Evolutionary conservation across 1,140 invertebrate species (phyloP).

Genomic region (Scaptomyza hsui): DNA sequence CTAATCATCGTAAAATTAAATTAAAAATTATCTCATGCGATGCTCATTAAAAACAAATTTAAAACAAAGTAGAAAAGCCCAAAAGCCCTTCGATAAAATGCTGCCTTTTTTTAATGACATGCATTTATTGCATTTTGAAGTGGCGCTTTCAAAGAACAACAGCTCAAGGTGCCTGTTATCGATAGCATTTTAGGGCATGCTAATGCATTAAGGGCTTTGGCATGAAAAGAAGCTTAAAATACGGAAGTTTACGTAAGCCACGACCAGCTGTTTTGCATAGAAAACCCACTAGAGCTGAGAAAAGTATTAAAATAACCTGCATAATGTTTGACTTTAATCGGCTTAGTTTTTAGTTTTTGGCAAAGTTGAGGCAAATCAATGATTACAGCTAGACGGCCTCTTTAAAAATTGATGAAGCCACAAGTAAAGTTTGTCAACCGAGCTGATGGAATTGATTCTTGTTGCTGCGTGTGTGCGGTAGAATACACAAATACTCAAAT

Average conservation of each 20-base stretch:
- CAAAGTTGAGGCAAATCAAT: constrained; percentile 48
- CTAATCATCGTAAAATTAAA: constrained; percentile 15
- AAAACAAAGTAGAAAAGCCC: constrained; percentile 1
- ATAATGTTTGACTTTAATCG: constrained; percentile 49
- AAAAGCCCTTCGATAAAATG: constrained; percentile 3
- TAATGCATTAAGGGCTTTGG: constrained; percentile 21
- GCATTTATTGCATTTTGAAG: constrained; percentile 29
- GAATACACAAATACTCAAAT: constrained; percentile 15
- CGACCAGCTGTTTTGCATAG: constrained; percentile 36
- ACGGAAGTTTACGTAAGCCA: constrained; percentile 3
- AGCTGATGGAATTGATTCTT: neutral
- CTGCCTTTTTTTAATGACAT: constrained; percentile 26
- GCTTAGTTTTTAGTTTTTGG: constrained; percentile 37
- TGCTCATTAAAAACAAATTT: constrained; percentile 26
- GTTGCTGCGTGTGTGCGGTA: constrained; percentile 1
- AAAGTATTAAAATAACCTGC: constrained; percentile 10
- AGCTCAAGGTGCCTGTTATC: constrained; percentile 12
- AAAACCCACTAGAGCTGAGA: constrained; percentile 20
- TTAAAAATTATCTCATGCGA: constrained; percentile 2
- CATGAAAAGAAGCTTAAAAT: constrained; percentile 15
- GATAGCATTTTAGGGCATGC: constrained; percentile 24
- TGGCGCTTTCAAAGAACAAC: neutral
- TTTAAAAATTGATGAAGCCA: constrained; percentile 51
- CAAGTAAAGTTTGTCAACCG: constrained; percentile 44
- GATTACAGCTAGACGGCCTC: constrained; percentile 31